Percentiles rank a stretch among this genome's conserved stretches.
These are phyloP conservation scores for Perognathus longimembris DNA, from an alignment of 2,113 vertebrate species.

Conservation along the genomic window DNA sequence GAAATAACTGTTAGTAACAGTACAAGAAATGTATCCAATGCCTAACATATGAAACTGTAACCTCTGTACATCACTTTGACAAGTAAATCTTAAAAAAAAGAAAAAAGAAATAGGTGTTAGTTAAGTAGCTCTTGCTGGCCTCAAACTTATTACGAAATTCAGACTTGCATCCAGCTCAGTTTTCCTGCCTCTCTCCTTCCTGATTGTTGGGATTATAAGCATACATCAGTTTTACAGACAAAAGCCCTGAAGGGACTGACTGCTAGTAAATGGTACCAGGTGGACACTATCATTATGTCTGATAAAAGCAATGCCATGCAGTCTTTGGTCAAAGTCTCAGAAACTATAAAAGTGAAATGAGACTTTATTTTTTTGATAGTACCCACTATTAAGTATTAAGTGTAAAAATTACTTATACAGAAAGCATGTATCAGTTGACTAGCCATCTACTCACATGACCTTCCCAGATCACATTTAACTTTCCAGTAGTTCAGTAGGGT, in stretches of 20 bases:
- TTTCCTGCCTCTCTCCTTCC: neutral
- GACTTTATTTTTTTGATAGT: neutral
- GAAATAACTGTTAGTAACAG: too few species aligned
- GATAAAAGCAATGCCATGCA: neutral
- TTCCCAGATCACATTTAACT: neutral
- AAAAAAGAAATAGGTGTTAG: too few species aligned
- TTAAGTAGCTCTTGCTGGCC: neutral
- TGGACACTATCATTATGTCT: neutral
- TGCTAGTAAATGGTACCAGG: neutral
- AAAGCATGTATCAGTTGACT: neutral
- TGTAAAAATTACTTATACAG: conserved; percentile 3
- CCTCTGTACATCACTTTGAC: too few species aligned
- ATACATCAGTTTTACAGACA: neutral
- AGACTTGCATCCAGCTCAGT: neutral
- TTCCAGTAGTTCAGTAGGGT: neutral
- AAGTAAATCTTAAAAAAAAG: too few species aligned
- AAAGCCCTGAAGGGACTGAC: neutral
- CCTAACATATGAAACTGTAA: too few species aligned
- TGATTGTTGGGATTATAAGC: neutral
- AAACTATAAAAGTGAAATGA: neutral
- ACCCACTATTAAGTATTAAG: neutral
- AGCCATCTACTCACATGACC: neutral
- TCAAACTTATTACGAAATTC: neutral
- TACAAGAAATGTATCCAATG: too few species aligned
- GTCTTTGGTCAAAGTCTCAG: neutral